phyloP scores from a whole-genome alignment of 2,888 invertebrate species.

The Kryphioiulus occultus region DNA sequence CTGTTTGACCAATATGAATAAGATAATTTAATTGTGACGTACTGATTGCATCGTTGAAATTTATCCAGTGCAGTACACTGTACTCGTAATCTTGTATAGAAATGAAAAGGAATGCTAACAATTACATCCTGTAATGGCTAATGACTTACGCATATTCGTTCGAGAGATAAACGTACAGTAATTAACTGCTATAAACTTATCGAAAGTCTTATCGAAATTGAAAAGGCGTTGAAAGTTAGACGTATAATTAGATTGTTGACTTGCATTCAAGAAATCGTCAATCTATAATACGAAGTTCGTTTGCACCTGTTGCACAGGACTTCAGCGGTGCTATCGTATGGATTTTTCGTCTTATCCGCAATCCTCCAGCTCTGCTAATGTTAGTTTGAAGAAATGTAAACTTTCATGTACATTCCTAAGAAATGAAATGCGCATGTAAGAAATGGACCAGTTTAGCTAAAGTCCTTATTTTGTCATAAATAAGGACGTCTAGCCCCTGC shows the following conservation, averaged over 20 bases:
- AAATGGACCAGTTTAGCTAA: too few relatives aligned
- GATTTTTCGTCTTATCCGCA: not conserved
- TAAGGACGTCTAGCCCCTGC: too few relatives aligned
- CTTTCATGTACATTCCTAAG: too few relatives aligned
- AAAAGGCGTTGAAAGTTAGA: constrained; percentile 14
- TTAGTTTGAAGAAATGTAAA: too few relatives aligned
- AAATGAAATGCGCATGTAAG: too few relatives aligned
- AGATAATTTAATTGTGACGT: not conserved
- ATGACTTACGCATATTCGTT: not conserved
- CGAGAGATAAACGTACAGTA: too few relatives aligned
- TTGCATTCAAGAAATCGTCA: not conserved
- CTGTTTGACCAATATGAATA: not conserved
- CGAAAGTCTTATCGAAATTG: not conserved
- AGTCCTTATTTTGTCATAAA: too few relatives aligned
- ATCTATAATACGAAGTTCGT: not conserved
- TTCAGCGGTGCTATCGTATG: not conserved
- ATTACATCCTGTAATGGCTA: not conserved
- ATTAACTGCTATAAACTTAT: not conserved
- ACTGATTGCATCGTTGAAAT: not conserved
- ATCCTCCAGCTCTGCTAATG: not conserved
- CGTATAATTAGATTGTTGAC: not conserved
- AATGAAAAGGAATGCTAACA: not conserved
- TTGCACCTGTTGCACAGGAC: not conserved
- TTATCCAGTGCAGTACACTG: not conserved
- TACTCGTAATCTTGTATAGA: not conserved